Conservation (phyloP, 2,113 vertebrate species). For the Mormyrus lacerda region DNA sequence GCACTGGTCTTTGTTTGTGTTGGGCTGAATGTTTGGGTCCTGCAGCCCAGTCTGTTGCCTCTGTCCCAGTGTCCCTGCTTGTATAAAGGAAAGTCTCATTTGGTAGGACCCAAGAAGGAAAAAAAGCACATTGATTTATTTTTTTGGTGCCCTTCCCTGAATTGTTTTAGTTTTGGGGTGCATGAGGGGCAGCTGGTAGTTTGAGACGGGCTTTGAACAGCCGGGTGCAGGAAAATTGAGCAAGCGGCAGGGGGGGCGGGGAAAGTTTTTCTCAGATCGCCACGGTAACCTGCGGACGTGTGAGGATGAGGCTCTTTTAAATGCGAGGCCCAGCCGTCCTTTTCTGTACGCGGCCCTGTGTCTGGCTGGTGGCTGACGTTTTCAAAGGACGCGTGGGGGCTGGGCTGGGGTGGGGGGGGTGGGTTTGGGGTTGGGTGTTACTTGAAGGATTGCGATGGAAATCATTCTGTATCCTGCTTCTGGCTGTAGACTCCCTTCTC, state of each 20-base stretch:
- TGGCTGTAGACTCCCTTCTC: neutral
- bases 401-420: no score
- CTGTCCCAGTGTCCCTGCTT: neutral
- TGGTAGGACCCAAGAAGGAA: neutral
- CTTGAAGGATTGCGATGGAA: neutral
- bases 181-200: slow-evolving; percentile 36
- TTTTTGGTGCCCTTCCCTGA: slow-evolving; percentile 40
- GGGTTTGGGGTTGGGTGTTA: no score
- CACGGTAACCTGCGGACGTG: neutral
- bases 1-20: slow-evolving; percentile 33
- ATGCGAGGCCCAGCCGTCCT: neutral
- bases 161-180: slow-evolving; percentile 53
- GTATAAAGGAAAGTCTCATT: slow-evolving; percentile 45
- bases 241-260: slow-evolving; percentile 19
- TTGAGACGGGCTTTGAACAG: slow-evolving; percentile 8
- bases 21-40: slow-evolving; percentile 2
- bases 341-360: neutral
- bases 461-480: neutral
- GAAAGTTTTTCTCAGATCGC: neutral
- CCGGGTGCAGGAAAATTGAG: neutral
- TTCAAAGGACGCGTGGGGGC: neutral
- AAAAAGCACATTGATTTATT: slow-evolving; percentile 23
- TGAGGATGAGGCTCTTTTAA: neutral
- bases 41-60: neutral
- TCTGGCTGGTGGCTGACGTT: neutral